Percentiles rank a stretch among this genome's conserved stretches.
Conservation (phyloP, 2,113 vertebrate species). For the Clinocottus analis region DNA sequence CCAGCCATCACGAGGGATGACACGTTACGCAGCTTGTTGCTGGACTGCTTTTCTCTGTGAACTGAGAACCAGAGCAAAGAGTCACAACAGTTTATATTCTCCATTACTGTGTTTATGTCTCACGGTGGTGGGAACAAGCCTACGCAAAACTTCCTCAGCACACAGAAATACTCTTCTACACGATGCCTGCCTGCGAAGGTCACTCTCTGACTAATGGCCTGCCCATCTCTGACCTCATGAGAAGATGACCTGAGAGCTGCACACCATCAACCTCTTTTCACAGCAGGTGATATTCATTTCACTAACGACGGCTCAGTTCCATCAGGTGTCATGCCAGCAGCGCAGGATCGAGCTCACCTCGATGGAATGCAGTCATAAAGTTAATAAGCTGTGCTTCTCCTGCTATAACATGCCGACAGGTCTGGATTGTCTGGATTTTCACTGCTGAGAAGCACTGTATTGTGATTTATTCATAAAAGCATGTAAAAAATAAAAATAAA, state of each 20-base stretch:
- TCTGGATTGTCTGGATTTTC: background rate
- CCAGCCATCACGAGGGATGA: constrained; percentile 18
- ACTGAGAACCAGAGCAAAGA: constrained; percentile 38
- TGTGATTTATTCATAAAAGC: background rate
- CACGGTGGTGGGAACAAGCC: constrained; percentile 15
- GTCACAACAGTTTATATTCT: constrained; percentile 64
- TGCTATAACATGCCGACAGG: background rate
- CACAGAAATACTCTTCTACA: constrained; percentile 21
- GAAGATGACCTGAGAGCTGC: constrained; percentile 1
- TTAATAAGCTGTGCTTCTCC: background rate
- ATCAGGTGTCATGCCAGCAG: background rate
- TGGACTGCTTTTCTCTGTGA: constrained; percentile 22
- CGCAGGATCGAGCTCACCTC: background rate
- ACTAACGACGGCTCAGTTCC: background rate
- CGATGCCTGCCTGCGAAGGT: constrained; percentile 18
- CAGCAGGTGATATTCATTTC: background rate
- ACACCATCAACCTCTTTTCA: background rate
- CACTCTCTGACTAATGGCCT: constrained; percentile 20
- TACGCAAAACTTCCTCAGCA: constrained; percentile 10
- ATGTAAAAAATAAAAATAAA: too few species aligned
- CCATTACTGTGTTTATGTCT: constrained; percentile 46
- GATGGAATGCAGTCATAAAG: background rate
- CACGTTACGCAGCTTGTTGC: constrained; percentile 49
- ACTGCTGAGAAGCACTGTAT: background rate
- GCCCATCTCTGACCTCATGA: background rate